phyloP scores from a whole-genome alignment of 2,797 vertebrate species.

The Syndactyla subalaris region DNA sequence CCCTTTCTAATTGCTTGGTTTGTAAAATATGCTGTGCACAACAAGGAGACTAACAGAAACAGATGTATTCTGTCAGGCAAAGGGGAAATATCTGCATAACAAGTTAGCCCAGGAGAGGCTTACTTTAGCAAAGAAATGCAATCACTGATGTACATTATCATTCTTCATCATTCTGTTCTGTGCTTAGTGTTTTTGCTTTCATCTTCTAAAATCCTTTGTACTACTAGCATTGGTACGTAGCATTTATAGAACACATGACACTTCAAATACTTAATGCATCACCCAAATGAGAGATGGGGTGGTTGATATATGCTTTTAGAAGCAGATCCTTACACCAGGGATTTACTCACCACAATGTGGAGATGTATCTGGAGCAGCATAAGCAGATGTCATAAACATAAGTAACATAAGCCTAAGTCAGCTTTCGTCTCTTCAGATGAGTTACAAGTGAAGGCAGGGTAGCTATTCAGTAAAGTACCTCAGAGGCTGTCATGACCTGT shows the following conservation, averaged over 20 bases:
- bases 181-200: neutral
- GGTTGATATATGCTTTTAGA: neutral
- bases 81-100: constrained; percentile 40
- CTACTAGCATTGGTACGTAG: neutral
- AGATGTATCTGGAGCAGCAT: neutral
- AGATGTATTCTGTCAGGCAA: constrained; percentile 59
- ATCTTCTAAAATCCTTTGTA: neutral
- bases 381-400: neutral
- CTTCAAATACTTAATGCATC: neutral
- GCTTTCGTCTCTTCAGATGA: neutral
- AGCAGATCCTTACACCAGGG: neutral
- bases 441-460: neutral
- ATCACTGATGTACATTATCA: constrained; percentile 7
- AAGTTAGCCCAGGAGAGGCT: constrained; percentile 26
- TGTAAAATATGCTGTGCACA: constrained; percentile 45
- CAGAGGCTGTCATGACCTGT: neutral
- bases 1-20: constrained; percentile 42
- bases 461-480: neutral
- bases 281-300: neutral
- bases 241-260: neutral
- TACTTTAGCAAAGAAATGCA: neutral
- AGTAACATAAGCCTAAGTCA: neutral
- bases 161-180: neutral
- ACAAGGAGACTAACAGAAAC: constrained; percentile 37
- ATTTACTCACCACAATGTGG: neutral